phyloP scores from a whole-genome alignment of 2,113 vertebrate species.

The Syngnathus typhle region DNA sequence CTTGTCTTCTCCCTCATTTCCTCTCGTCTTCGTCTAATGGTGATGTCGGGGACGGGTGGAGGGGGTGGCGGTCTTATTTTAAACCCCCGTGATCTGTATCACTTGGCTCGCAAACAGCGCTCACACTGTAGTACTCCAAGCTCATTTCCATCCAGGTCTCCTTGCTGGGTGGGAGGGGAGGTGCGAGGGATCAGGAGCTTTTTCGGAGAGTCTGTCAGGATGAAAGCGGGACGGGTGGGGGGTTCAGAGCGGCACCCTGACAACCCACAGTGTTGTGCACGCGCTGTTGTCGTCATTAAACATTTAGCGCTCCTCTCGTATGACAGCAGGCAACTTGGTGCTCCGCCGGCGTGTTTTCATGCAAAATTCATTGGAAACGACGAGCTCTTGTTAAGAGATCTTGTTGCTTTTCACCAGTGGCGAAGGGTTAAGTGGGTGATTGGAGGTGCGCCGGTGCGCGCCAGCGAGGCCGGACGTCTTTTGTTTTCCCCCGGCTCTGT shows the following conservation, averaged over 20 bases:
- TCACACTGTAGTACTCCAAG: conserved; percentile 21
- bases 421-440: conserved; percentile 78
- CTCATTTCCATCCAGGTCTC: conserved; percentile 84
- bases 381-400: conserved; percentile 78
- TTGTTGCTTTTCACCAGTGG: conserved; percentile 82
- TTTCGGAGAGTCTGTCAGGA: conserved; percentile 77
- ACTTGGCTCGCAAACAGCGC: conserved; percentile 21
- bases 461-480: conserved; percentile 33
- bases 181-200: conserved; percentile 54
- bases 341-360: conserved; percentile 87
- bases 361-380: conserved; percentile 96
- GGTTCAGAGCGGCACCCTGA: conserved; percentile 81
- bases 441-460: conserved; percentile 40
- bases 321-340: conserved; percentile 92
- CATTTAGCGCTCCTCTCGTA: conserved; percentile 90
- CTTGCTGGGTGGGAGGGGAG: conserved; percentile 51
- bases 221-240: conserved; percentile 77
- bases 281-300: conserved; percentile 98
- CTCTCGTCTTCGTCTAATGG: conserved; percentile 39
- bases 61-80: conserved; percentile 24
- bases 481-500: conserved; percentile 26
- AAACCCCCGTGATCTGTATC: conserved; percentile 25
- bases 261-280: conserved; percentile 77
- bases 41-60: conserved; percentile 38
- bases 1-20: conserved; percentile 22